A percentile compares a stretch with the other conserved stretches of the same genome.
These are phyloP conservation scores for Hemibagrus wyckioides DNA, from an alignment of 2,113 vertebrate species.

Conservation along the genomic window DNA sequence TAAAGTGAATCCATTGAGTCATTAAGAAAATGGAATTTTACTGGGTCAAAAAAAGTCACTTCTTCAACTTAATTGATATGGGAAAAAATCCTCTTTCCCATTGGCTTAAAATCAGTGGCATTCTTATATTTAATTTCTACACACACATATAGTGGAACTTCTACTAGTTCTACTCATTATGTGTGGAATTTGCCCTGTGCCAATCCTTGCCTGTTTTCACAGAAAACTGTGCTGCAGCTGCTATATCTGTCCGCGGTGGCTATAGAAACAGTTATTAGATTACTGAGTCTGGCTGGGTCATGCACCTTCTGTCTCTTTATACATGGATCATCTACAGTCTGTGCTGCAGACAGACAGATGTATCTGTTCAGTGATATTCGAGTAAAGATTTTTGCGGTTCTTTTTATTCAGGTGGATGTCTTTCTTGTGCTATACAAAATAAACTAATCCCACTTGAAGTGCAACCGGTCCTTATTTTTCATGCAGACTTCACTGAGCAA, in stretches of 20 bases:
- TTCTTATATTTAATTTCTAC: not conserved
- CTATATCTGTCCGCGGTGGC: constrained; percentile 32
- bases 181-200: constrained; percentile 6
- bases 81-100: not conserved
- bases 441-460: not conserved
- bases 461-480: not conserved
- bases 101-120: not conserved
- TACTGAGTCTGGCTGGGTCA: constrained; percentile 29
- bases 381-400: not conserved
- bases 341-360: not conserved
- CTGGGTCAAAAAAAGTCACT: not conserved
- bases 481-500: constrained; percentile 7
- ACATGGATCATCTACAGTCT: not conserved
- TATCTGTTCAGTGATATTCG: not conserved
- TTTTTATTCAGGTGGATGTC: not conserved
- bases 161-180: not conserved
- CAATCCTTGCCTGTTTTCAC: not conserved
- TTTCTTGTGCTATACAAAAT: not conserved
- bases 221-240: constrained; percentile 12
- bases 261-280: constrained; percentile 48
- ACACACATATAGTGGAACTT: not conserved
- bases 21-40: no score
- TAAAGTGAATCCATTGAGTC: not conserved
- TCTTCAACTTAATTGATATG: not conserved
- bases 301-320: constrained; percentile 19